These are phyloP conservation scores for Drosophila parabipectinata DNA, from an alignment of 1,140 invertebrate species.

Conservation along the genomic window DNA sequence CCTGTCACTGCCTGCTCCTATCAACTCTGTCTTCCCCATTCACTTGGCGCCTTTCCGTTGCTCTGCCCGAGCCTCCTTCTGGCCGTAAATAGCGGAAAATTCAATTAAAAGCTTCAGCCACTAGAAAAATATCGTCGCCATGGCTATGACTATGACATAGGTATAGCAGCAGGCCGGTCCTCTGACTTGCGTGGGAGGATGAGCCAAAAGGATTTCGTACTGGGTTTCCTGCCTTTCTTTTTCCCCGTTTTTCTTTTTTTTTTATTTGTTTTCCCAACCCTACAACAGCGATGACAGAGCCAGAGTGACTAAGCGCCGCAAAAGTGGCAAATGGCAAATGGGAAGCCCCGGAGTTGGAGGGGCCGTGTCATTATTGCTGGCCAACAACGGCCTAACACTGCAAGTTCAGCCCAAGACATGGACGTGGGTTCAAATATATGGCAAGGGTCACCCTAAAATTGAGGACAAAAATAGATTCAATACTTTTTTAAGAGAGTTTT, in stretches of 20 bases:
- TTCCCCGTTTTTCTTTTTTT: not conserved
- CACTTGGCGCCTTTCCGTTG: constrained; percentile 8
- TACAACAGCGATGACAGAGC: constrained; percentile 32
- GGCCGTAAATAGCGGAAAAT: constrained; percentile 78
- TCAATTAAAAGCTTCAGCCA: constrained; percentile 81
- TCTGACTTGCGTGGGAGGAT: constrained; percentile 21
- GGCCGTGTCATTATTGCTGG: constrained; percentile 57
- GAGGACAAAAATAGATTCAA: too few relatives aligned
- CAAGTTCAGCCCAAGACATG: constrained; percentile 17
- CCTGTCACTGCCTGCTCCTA: constrained; percentile 27
- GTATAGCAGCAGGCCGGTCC: constrained; percentile 54
- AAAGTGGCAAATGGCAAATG: constrained; percentile 15
- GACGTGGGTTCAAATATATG: not conserved
- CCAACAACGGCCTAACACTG: constrained; percentile 55
- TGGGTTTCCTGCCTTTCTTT: constrained; percentile 1
- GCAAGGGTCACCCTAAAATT: not conserved
- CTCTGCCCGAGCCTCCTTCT: constrained; percentile 29
- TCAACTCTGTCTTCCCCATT: constrained; percentile 3
- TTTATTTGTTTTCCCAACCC: constrained; percentile 9
- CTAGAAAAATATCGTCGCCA: constrained; percentile 81
- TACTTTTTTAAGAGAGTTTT: too few relatives aligned
- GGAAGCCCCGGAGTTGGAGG: not conserved
- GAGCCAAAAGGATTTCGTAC: constrained; percentile 38
- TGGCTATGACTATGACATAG: constrained; percentile 77
- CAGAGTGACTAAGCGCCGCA: constrained; percentile 46